Conservation (phyloP, 2,888 invertebrate genomes). For the Coecobrya sp. region DNA sequence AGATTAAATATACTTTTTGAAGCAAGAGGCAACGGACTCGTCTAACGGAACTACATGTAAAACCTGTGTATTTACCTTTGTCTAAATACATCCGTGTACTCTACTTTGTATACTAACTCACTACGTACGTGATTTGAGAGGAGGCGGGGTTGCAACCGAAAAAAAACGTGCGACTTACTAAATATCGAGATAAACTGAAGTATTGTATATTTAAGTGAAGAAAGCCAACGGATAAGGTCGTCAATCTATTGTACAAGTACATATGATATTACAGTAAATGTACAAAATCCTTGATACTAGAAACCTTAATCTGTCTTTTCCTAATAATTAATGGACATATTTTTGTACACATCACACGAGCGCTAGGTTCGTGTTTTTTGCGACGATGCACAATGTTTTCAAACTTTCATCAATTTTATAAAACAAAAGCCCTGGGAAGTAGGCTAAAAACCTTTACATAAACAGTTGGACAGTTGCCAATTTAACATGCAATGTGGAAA, state of each 20-base stretch:
- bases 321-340: slow-evolving; percentile 43
- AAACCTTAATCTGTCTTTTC: slow-evolving; percentile 59
- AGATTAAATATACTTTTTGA: not conserved
- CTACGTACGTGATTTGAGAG: too few relatives aligned
- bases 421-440: not conserved
- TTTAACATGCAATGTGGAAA: not conserved
- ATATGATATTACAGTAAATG: not conserved
- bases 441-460: not conserved
- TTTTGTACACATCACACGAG: slow-evolving; percentile 6
- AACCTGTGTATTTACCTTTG: not conserved
- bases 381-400: not conserved
- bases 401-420: not conserved
- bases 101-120: too few relatives aligned
- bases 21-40: slow-evolving; percentile 4
- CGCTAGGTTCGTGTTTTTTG: not conserved
- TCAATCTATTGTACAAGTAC: not conserved
- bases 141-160: not conserved
- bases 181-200: not conserved
- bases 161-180: too few relatives aligned
- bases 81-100: too few relatives aligned
- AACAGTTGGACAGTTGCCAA: slow-evolving; percentile 10
- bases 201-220: not conserved
- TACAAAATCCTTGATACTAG: slow-evolving; percentile 56
- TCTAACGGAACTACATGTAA: too few relatives aligned
- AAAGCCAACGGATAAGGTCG: not conserved